Conservation (phyloP, 2,113 vertebrate genomes). For the Haemorhous mexicanus region DNA sequence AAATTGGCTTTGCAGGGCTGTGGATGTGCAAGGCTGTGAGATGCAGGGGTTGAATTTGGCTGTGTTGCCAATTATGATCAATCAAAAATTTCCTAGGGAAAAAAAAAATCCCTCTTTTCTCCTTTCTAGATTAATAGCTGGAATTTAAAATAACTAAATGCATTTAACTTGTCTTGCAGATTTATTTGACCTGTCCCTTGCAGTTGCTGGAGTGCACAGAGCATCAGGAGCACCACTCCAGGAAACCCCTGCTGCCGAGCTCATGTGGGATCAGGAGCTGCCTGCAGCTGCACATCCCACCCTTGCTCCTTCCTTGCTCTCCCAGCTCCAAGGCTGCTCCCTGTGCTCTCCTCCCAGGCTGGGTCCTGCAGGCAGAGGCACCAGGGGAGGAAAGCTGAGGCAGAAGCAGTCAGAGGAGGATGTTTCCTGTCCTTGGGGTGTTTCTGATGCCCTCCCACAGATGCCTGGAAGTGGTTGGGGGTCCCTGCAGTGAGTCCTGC, state of each 20-base stretch:
- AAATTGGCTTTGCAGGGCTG: background rate
- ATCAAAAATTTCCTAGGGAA: background rate
- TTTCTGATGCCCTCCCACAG: rapidly evolving
- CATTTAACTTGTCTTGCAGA: background rate
- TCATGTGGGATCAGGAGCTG: rapidly evolving
- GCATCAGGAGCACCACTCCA: rapidly evolving
- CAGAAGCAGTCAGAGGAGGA: background rate
- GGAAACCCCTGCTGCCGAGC: background rate
- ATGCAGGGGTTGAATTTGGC: background rate
- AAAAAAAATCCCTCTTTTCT: background rate
- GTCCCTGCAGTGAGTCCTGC: background rate
- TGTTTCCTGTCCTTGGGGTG: background rate
- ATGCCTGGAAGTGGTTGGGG: background rate
- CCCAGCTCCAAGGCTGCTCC: rapidly evolving
- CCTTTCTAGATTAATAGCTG: background rate
- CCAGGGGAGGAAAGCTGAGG: background rate
- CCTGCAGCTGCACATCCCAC: background rate
- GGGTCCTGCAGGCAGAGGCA: background rate
- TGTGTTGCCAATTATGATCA: background rate
- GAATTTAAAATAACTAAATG: background rate
- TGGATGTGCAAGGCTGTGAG: background rate
- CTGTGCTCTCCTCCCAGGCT: background rate
- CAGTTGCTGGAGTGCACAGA: background rate
- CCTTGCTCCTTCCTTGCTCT: background rate
- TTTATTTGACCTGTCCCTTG: background rate